phyloP scores from a whole-genome alignment of 92 coral and sea anemone genomes.

The Parazoanthus swiftii region DNA sequence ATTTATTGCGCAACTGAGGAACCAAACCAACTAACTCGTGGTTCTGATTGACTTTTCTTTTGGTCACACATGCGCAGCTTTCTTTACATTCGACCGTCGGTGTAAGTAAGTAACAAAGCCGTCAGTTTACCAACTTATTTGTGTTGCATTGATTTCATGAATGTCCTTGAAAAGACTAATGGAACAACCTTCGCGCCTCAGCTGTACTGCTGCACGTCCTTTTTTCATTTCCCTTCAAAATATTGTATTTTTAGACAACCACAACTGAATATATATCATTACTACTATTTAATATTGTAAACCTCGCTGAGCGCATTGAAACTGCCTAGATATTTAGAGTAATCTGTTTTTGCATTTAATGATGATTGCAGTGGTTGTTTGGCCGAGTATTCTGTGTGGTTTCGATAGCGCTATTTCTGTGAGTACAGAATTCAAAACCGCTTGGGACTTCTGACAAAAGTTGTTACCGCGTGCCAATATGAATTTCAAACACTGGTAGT shows the following conservation, averaged over 20 bases:
- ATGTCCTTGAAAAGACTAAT: conserved; percentile 13
- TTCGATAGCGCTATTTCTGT: conserved; percentile 24
- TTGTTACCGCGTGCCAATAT: background rate
- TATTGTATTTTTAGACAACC: conserved; percentile 22
- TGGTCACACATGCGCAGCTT: background rate
- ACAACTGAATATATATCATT: background rate
- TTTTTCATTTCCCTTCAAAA: conserved; percentile 8
- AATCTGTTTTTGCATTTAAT: conserved; percentile 11
- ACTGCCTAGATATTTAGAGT: conserved; percentile 23
- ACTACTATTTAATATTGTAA: conserved; percentile 14
- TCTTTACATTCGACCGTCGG: conserved; percentile 12
- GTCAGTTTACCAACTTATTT: conserved; percentile 21
- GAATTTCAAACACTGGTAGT: conserved; percentile 17
- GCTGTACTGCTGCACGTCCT: conserved; percentile 21
- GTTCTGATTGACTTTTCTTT: background rate
- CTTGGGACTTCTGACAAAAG: conserved; percentile 18
- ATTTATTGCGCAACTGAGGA: background rate
- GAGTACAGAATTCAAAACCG: conserved; percentile 21
- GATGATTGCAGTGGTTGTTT: conserved; percentile 24
- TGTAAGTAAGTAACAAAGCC: conserved; percentile 24
- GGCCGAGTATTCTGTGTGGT: conserved; percentile 23
- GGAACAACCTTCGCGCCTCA: conserved; percentile 19
- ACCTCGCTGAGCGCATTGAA: conserved; percentile 20
- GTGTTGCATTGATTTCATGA: conserved; percentile 26
- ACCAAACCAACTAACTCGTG: background rate